phyloP scores from a whole-genome alignment of 2,888 invertebrate species.

The Sclerodermus sp. region DNA sequence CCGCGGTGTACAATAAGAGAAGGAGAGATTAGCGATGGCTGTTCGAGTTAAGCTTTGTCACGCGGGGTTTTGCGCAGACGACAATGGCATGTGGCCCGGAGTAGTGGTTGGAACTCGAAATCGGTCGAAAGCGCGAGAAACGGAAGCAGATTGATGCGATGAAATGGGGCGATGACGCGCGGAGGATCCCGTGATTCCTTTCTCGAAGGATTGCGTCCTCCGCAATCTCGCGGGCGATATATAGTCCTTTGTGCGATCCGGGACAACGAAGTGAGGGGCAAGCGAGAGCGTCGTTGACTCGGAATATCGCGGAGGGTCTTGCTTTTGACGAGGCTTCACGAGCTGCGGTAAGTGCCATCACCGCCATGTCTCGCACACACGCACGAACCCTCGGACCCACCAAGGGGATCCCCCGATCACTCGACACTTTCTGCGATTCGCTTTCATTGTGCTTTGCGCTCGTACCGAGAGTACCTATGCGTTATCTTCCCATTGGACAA shows the following conservation, averaged over 20 bases:
- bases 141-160: conserved; percentile 26
- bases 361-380: neutral
- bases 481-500: no score
- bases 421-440: no score
- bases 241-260: conserved; percentile 18
- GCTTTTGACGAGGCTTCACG: conserved; percentile 26
- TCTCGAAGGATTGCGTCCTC: neutral
- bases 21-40: no score
- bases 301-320: conserved; percentile 28
- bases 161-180: conserved; percentile 21
- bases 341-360: conserved; percentile 22
- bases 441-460: no score
- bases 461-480: no score
- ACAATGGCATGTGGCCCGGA: no score
- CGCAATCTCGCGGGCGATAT: conserved; percentile 10
- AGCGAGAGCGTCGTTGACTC: conserved; percentile 27
- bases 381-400: no score
- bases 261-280: conserved; percentile 18
- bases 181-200: neutral
- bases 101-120: no score
- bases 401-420: no score
- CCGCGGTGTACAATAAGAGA: no score
- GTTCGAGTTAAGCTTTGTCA: no score
- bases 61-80: no score
- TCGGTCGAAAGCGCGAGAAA: neutral